Conservation (phyloP, 2,888 invertebrate genomes). For the Microplitis manilae region DNA sequence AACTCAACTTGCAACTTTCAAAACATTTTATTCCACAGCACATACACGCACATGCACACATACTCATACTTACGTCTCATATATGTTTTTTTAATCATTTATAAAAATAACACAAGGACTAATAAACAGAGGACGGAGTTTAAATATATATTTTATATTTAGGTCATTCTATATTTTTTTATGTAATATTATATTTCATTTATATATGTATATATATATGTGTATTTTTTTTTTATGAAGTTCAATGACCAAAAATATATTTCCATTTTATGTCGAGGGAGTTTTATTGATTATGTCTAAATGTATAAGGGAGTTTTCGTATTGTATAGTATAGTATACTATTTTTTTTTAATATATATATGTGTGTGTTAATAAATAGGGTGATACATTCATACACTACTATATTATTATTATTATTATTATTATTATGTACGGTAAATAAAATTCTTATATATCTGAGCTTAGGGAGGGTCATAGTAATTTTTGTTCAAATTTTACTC, state of each 20-base stretch:
- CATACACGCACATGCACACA: too few relatives aligned
- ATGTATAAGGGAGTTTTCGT: conserved; percentile 41
- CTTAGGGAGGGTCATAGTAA: too few relatives aligned
- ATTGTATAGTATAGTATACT: conserved; percentile 19
- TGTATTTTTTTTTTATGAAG: conserved; percentile 36
- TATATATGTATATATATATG: not conserved
- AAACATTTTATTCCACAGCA: not conserved
- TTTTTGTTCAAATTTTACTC: too few relatives aligned
- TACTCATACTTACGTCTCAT: too few relatives aligned
- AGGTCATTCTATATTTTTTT: not conserved
- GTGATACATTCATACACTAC: not conserved
- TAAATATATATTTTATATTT: too few relatives aligned
- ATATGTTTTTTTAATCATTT: too few relatives aligned
- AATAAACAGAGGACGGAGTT: too few relatives aligned
- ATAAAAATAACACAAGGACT: too few relatives aligned
- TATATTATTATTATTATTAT: not conserved
- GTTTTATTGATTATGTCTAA: conserved; percentile 48
- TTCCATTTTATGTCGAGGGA: conserved; percentile 47
- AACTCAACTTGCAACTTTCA: not conserved
- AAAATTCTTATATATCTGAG: too few relatives aligned
- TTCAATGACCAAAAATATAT: conserved; percentile 62
- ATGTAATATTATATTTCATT: not conserved
- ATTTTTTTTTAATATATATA: too few relatives aligned
- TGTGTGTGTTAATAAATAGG: too few relatives aligned
- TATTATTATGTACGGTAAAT: too few relatives aligned